A percentile compares a stretch with the other conserved stretches of the same genome.
Conservation (phyloP, 2,888 invertebrate species). For the Eupithecia inturbata region DNA sequence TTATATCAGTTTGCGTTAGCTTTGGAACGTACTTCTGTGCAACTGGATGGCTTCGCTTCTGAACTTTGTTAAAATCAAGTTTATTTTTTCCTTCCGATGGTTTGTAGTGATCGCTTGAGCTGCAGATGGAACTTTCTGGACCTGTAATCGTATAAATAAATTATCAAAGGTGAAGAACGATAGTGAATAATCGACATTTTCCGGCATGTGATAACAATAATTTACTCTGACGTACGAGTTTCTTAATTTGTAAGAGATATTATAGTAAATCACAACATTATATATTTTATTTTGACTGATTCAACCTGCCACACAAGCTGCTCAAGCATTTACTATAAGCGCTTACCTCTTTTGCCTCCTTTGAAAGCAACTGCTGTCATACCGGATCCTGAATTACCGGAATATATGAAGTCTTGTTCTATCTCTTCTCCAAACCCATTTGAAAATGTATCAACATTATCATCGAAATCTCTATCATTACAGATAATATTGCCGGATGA, state of each 20-base stretch:
- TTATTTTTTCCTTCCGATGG: not conserved
- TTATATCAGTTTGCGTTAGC: constrained; percentile 64
- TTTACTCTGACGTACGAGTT: not conserved
- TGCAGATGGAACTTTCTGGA: not conserved
- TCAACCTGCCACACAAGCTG: not conserved
- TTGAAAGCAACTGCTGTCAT: constrained; percentile 40
- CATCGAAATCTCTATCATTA: not conserved
- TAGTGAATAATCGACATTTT: not conserved
- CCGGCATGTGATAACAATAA: not conserved
- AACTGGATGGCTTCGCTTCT: constrained; percentile 14
- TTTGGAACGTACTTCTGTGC: constrained; percentile 42
- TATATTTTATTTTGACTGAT: not conserved
- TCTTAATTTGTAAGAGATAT: not conserved
- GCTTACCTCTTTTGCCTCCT: constrained; percentile 29
- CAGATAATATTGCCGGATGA: not conserved
- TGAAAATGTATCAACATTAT: constrained; percentile 2
- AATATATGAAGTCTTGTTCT: constrained; percentile 37
- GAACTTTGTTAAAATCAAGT: not conserved
- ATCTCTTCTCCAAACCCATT: constrained; percentile 8
- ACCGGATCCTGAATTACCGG: constrained; percentile 44
- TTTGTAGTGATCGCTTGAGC: not conserved
- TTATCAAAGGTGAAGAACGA: not conserved
- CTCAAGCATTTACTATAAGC: not conserved
- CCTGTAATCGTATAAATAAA: not conserved
- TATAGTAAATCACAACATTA: not conserved